Conservation (phyloP, 2,113 vertebrate genomes). For the Oreochromis niloticus region DNA sequence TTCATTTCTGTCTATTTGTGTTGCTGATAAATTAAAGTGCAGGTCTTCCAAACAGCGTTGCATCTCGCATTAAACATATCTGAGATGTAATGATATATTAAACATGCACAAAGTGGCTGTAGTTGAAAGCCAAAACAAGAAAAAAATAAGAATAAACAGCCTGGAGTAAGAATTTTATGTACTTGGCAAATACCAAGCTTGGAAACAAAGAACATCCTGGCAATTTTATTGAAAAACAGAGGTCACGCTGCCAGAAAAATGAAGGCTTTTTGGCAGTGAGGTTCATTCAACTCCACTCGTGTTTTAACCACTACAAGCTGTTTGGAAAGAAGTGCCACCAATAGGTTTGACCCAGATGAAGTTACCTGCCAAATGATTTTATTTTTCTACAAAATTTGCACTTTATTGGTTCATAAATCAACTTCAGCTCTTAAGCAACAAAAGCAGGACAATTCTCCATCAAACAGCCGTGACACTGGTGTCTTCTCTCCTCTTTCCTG, state of each 20-base stretch:
- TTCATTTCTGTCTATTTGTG: neutral
- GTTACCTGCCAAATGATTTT: constrained; percentile 1
- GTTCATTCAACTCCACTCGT: neutral
- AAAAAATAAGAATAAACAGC: neutral
- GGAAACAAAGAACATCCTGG: neutral
- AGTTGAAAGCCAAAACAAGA: neutral
- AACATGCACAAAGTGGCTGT: neutral
- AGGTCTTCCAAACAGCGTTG: neutral
- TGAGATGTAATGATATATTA: neutral
- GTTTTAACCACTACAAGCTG: constrained; percentile 4
- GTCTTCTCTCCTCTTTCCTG: neutral
- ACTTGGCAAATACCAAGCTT: neutral
- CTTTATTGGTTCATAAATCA: neutral
- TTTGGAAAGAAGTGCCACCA: constrained; percentile 10
- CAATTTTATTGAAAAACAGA: neutral
- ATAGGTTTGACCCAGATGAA: neutral
- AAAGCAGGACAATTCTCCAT: neutral
- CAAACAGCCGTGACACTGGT: neutral
- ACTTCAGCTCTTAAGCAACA: neutral
- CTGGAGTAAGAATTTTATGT: neutral
- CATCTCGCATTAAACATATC: neutral
- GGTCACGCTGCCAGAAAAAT: neutral
- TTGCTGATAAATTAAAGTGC: neutral
- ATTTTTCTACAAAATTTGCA: neutral
- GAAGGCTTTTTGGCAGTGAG: neutral